Base-by-base conservation (phyloP, 1,140 invertebrate genomes). In the Drosophila nebulosa region DNA sequence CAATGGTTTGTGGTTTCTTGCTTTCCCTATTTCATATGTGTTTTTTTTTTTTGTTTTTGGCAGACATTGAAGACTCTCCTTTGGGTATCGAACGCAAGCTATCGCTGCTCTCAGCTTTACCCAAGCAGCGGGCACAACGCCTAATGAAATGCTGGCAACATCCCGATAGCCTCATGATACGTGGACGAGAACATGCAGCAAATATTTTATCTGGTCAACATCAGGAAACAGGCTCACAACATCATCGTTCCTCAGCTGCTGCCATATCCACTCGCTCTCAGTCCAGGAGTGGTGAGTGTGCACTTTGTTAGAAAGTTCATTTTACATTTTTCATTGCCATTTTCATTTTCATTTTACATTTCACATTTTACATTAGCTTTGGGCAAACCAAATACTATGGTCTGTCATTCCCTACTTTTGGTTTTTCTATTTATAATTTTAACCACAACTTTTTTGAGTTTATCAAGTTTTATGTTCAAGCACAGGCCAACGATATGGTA, bases 81-180 rank as follows among this genome's bases (percentile, higher is more conserved):
- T 92, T 93, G 70, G 74, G 94, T 91, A 93, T 94, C 42, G 92
- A 94, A 70, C 93, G 93, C 66, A 96, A 97, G 92, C 92, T 97
- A n/a, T 94, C 94, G 7, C 90, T 97, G 16, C 91, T 97, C 1
- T 94, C 95, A 16, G 90, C 96, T 16, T 91, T 96, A 62, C 96
- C 96, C 9, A 93, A 95, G 85, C 95, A 95, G 0, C 93, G 96
- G 57, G 95, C 95, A 1, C 94, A 96, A 78, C 93, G 96, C 21
- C 92, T 96, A 12, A 92, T 97, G 1, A 96, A 95, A 71, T 94
- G 95, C 76, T 97, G 96, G 95, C 90, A 93, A 46, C 95, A 96
- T 92, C 95, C 95, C 9, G 93, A 95, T n/a, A 95, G 95, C 73
- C 92, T 96, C 9, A 94, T 96, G 93, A 90, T 97, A 52, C 92